Percentiles rank a stretch among this genome's conserved stretches.
Evolutionary conservation across 2,888 invertebrate species (phyloP).

Genomic region (Blastobasis adustella): DNA sequence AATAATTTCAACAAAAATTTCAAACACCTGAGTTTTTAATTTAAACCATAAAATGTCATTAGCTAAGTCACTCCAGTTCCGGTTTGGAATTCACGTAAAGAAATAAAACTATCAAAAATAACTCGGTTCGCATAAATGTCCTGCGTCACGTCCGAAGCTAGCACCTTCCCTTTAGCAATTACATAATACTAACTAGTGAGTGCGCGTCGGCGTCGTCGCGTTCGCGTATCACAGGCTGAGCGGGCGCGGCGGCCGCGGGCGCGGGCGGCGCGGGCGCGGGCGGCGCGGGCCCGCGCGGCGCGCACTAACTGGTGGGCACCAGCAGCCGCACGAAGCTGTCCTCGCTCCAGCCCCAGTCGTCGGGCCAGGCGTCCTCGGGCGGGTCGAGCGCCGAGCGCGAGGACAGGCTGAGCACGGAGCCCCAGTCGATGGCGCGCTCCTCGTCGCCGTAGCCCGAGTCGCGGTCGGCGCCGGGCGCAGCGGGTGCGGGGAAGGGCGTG

Average conservation of each 20-base stretch:
- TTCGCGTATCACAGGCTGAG: constrained; percentile 26
- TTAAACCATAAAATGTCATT: constrained; percentile 63
- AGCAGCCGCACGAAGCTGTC: constrained; percentile 83
- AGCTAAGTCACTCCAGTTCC: constrained; percentile 67
- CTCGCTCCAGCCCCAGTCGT: constrained; percentile 77
- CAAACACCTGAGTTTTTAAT: constrained; percentile 63
- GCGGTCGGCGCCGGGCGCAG: constrained; percentile 78
- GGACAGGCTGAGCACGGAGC: constrained; percentile 90
- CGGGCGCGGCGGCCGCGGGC: constrained; percentile 19
- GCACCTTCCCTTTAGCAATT: constrained; percentile 73
- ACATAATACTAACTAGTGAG: constrained; percentile 72
- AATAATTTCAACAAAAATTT: constrained; percentile 74
- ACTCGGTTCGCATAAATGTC: constrained; percentile 69
- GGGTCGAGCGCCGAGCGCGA: constrained; percentile 91
- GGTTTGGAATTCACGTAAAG: constrained; percentile 69
- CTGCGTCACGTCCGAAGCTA: constrained; percentile 74
- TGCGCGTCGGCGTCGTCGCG: constrained; percentile 51
- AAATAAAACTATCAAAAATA: constrained; percentile 75
- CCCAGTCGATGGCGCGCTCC: constrained; percentile 92
- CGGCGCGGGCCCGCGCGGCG: constrained; percentile 64
- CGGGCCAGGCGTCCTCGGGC: constrained; percentile 84
- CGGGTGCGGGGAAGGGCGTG: constrained; percentile 79
- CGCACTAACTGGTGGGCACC: constrained; percentile 80
- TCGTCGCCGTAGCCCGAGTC: constrained; percentile 87
- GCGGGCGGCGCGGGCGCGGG: constrained; percentile 45